These are phyloP conservation scores for Acanthococcus lagerstroemiae DNA, from an alignment of 2,888 invertebrate genomes.

Conservation along the genomic window DNA sequence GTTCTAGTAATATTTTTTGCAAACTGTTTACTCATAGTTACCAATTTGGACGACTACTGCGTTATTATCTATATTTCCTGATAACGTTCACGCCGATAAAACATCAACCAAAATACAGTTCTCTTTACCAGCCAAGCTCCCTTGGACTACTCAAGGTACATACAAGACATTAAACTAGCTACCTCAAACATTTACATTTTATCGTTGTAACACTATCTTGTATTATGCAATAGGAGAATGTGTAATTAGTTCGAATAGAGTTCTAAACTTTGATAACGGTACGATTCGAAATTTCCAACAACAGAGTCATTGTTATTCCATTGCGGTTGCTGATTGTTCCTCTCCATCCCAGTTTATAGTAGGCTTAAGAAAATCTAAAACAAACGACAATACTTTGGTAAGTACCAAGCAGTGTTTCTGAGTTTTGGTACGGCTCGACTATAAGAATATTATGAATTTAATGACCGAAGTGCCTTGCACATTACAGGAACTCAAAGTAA, in stretches of 20 bases:
- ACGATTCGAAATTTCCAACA: conserved; percentile 33
- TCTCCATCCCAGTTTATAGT: conserved; percentile 37
- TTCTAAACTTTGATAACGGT: conserved; percentile 38
- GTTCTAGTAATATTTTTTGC: no score
- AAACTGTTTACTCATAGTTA: conserved; percentile 35
- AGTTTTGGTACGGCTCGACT: not conserved
- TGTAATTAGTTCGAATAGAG: conserved; percentile 37
- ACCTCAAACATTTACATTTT: no score
- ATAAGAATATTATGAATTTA: no score
- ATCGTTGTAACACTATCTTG: no score
- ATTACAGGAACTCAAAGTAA: no score
- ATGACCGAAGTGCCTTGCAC: no score
- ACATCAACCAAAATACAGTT: conserved; percentile 35
- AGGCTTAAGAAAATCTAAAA: conserved; percentile 36
- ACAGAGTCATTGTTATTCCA: conserved; percentile 36
- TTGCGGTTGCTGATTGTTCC: conserved; percentile 39
- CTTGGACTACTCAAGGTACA: conserved; percentile 38
- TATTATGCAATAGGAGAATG: conserved; percentile 37
- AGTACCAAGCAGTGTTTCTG: conserved; percentile 5
- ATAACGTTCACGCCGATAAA: conserved; percentile 37
- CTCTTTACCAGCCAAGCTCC: conserved; percentile 35
- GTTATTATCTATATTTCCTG: conserved; percentile 38
- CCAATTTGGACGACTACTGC: conserved; percentile 38
- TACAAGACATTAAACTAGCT: no score
- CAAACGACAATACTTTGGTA: conserved; percentile 35